These are phyloP conservation scores for Embidobia sp. DNA, from an alignment of 2,888 invertebrate species.

Conservation along the genomic window DNA sequence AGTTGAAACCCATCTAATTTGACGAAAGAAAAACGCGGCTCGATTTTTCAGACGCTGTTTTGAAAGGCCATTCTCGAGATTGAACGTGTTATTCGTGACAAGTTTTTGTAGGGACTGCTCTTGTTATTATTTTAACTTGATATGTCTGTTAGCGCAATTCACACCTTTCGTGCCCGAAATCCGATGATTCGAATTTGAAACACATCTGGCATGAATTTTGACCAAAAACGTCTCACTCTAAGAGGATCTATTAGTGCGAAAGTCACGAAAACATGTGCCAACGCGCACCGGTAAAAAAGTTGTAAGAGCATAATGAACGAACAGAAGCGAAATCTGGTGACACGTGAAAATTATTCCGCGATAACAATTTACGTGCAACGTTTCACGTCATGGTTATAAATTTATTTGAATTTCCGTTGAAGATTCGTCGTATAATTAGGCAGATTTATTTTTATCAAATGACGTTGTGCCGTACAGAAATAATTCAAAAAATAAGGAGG, in stretches of 20 bases:
- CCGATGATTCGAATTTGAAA: slow-evolving; percentile 5
- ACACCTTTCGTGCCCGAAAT: slow-evolving; percentile 11
- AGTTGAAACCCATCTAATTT: slow-evolving; percentile 5
- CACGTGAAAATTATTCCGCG: slow-evolving; percentile 6
- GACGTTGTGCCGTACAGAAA: too few species aligned
- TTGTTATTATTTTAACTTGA: slow-evolving; percentile 3
- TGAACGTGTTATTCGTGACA: neutral
- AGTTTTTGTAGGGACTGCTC: neutral
- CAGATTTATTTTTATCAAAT: too few species aligned
- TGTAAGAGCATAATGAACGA: slow-evolving; percentile 15
- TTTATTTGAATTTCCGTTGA: too few species aligned
- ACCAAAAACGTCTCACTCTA: slow-evolving; percentile 1
- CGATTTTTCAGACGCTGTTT: slow-evolving; percentile 9
- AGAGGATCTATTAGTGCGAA: slow-evolving; percentile 17
- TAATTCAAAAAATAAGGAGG: too few species aligned
- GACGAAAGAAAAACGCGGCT: slow-evolving; percentile 1
- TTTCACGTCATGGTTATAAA: too few species aligned
- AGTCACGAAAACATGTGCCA: slow-evolving; percentile 32
- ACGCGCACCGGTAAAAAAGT: neutral
- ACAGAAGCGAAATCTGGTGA: slow-evolving; percentile 17
- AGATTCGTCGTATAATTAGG: too few species aligned
- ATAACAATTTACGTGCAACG: slow-evolving; percentile 1
- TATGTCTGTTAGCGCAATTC: slow-evolving; percentile 13
- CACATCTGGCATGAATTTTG: slow-evolving; percentile 20
- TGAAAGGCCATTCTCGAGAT: neutral